These are phyloP conservation scores for Pao palembangensis DNA, from an alignment of 2,113 vertebrate genomes.

Conservation along the genomic window DNA sequence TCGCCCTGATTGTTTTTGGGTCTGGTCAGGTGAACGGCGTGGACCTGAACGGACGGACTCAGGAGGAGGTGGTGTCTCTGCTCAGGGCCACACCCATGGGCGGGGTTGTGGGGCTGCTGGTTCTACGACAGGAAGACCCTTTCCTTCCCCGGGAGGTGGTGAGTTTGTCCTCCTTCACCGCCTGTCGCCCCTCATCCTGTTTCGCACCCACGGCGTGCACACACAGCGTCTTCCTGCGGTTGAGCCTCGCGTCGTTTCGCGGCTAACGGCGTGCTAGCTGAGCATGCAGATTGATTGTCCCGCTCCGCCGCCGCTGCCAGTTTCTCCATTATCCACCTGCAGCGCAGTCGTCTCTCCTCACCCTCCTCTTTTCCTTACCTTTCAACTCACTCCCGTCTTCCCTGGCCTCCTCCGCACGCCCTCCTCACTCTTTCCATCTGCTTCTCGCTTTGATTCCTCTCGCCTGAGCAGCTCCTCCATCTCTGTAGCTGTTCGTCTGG, in stretches of 20 bases:
- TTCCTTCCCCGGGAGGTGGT: slow-evolving; percentile 89
- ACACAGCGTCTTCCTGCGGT: too few species aligned
- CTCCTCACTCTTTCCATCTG: neutral
- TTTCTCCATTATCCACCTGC: slow-evolving; percentile 21
- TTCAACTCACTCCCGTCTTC: slow-evolving; percentile 4
- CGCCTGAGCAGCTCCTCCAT: neutral
- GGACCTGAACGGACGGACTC: slow-evolving; percentile 89
- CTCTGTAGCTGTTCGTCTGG: slow-evolving; percentile 5
- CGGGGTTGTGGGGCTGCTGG: slow-evolving; percentile 83
- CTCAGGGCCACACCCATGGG: slow-evolving; percentile 93
- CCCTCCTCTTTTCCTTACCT: slow-evolving; percentile 7
- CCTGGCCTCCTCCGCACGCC: slow-evolving; percentile 3
- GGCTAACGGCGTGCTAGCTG: slow-evolving; percentile 27
- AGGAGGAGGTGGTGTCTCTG: slow-evolving; percentile 93
- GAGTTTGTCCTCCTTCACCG: slow-evolving; percentile 24
- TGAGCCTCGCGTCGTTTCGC: too few species aligned
- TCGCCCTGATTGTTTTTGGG: neutral
- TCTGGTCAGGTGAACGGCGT: slow-evolving; percentile 86
- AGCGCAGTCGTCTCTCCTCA: slow-evolving; percentile 12
- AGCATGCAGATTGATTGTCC: slow-evolving; percentile 46
- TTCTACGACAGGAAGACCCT: slow-evolving; percentile 89
- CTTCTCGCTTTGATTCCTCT: neutral
- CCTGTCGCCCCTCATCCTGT: neutral
- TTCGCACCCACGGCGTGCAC: neutral
- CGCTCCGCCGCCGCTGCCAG: slow-evolving; percentile 4